Conservation (phyloP, 92 coral and sea anemone species). For the Bergia puertoricense region DNA sequence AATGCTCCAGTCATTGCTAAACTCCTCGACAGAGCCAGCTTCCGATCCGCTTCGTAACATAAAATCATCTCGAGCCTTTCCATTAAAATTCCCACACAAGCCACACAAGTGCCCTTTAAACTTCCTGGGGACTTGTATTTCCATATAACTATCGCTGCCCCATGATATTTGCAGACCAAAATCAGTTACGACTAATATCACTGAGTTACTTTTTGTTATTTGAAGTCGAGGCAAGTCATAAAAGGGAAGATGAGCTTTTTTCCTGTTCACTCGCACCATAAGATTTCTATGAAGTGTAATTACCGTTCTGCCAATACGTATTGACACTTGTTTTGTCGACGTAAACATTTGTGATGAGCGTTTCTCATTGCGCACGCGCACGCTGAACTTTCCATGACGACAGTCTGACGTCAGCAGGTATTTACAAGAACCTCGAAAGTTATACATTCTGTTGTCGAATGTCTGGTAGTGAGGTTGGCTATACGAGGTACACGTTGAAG, state of each 20-base stretch:
- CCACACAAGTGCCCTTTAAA: slow-evolving; percentile 79
- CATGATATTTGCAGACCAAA: slow-evolving; percentile 84
- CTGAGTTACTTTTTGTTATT: slow-evolving; percentile 73
- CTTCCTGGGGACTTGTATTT: slow-evolving; percentile 84
- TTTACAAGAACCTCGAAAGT: slow-evolving; percentile 93
- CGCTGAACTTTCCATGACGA: slow-evolving; percentile 74
- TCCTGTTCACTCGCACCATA: slow-evolving; percentile 79
- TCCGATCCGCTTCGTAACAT: slow-evolving; percentile 68
- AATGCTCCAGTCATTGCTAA: slow-evolving; percentile 80
- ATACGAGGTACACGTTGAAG: slow-evolving; percentile 92
- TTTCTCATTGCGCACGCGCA: slow-evolving; percentile 96
- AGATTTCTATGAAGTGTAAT: slow-evolving; percentile 69
- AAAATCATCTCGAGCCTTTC: slow-evolving; percentile 76
- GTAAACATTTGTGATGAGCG: slow-evolving; percentile 69
- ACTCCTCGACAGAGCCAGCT: slow-evolving; percentile 63
- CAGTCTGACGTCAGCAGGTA: slow-evolving; percentile 89
- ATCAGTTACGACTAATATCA: slow-evolving; percentile 68
- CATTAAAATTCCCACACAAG: slow-evolving; percentile 94
- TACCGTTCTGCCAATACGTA: slow-evolving; percentile 71
- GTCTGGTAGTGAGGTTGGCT: slow-evolving; percentile 99
- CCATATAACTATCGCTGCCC: slow-evolving; percentile 97
- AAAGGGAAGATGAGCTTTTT: slow-evolving; percentile 68
- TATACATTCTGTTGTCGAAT: slow-evolving; percentile 95
- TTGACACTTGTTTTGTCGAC: slow-evolving; percentile 85
- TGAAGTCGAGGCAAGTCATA: slow-evolving; percentile 73